Conservation (phyloP, 2,797 vertebrate species). For the Amblyraja radiata region DNA sequence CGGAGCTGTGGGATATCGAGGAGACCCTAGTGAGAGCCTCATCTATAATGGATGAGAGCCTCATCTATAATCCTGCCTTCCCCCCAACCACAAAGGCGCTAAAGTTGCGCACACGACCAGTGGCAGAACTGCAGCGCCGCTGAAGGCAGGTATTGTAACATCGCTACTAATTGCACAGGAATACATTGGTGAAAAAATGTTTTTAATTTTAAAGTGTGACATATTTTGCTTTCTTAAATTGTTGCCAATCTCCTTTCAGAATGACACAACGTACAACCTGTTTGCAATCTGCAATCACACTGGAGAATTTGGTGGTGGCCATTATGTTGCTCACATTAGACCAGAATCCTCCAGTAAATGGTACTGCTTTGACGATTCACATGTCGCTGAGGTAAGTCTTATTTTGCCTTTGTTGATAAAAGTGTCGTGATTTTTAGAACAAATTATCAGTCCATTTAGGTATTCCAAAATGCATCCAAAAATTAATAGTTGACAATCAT, state of each 20-base stretch:
- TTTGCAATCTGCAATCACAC: constrained; percentile 54
- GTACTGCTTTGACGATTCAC: constrained; percentile 50
- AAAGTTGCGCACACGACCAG: no score
- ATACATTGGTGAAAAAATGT: neutral
- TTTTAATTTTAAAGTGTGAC: neutral
- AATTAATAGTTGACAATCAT: no score
- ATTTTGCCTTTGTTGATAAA: neutral
- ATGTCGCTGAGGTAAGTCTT: constrained; percentile 45
- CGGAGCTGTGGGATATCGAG: no score
- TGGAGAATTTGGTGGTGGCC: constrained; percentile 51
- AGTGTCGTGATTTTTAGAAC: neutral
- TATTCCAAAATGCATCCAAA: neutral
- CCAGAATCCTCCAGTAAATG: constrained; percentile 44
- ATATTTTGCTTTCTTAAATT: neutral
- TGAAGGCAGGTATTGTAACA: no score
- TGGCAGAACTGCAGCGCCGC: no score
- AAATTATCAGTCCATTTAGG: neutral
- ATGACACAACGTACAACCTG: constrained; percentile 50
- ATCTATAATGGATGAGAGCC: no score
- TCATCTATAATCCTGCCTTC: no score
- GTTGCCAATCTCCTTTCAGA: neutral
- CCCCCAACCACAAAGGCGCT: no score
- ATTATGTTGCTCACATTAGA: constrained; percentile 52
- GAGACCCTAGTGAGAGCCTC: no score
- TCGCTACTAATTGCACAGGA: no score